Base-by-base conservation (phyloP, 2,888 invertebrate genomes). In the Phasia obesa region DNA sequence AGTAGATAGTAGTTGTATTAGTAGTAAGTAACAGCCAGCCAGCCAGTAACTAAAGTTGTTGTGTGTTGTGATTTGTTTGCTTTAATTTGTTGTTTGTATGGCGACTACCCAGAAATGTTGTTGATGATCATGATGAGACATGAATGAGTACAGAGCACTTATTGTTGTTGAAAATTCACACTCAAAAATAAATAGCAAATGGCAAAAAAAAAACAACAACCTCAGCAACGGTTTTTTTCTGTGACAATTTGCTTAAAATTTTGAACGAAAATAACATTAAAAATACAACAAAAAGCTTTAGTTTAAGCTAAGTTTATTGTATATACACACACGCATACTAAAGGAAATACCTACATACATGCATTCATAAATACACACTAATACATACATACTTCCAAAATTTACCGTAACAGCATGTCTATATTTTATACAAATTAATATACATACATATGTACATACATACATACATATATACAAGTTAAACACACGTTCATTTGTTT, bases 121-220 rank as follows among this genome's bases (percentile, higher is more conserved):
- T 69, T 60, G 59, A 49, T 75, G 70, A 64, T 70, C 60, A 11
- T 25, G 19, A 27, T 65, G 49, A 57, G 51, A 73, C 69, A 27
- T 65, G 53, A 47, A 55, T 15, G 67, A 19, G 64, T 38, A 47
- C 19, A 44, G n/a, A n/a, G 65, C 49, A 62, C 17, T 57, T 44
- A 65, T 75, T 51, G 59, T 70, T 71, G 71, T 76, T 83, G 42
- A 76, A 76, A 79, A 67, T 71, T 83, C 79, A 83, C 83, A 79
- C 79, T 79, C 69, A 60, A 76, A 75, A 67, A 47, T 75, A 65
- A 57, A 65, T 53, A 60, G 23, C 2, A 57, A n/a, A 60, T 23
- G 4, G 5, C n/a, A 73, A 70, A 42, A 64, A 55, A 1, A 35
- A 35, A 27, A 27, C 27, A 27, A 27, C 27, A 27, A 27, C 27